Evolutionary conservation across 2,113 vertebrate species (phyloP).

Genomic region (Bujurquina vittata): DNA sequence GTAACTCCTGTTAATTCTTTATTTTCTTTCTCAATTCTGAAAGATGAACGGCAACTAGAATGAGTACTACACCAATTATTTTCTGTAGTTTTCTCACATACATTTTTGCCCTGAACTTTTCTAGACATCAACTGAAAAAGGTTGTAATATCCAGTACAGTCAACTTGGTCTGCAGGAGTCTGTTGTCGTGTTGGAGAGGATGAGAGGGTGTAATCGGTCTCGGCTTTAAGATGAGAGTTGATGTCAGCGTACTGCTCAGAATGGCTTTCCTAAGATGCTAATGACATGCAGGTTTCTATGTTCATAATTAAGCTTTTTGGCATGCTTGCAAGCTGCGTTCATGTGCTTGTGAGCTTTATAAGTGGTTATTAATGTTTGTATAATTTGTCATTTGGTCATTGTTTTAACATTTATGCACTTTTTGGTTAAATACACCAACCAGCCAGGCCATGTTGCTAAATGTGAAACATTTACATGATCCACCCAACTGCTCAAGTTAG

Average conservation of each 20-base stretch:
- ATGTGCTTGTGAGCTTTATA: background rate
- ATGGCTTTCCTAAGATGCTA: background rate
- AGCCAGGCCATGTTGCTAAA: background rate
- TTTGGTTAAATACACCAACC: background rate
- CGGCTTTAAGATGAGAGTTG: background rate
- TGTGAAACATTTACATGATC: background rate
- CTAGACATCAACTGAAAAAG: background rate
- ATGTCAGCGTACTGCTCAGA: background rate
- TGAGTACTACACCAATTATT: background rate
- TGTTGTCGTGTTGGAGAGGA: background rate
- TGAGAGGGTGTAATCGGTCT: background rate
- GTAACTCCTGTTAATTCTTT: background rate
- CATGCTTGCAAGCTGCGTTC: background rate
- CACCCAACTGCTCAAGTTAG: background rate
- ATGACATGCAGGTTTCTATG: background rate
- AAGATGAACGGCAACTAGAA: background rate
- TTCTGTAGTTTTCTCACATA: background rate
- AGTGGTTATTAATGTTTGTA: background rate
- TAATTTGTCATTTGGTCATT: background rate
- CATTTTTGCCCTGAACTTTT: background rate
- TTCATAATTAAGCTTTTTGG: background rate
- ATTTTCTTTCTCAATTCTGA: background rate
- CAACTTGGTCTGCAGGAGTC: background rate
- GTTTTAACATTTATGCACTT: background rate
- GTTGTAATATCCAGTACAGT: background rate